phyloP scores from a whole-genome alignment of 2,113 vertebrate species.

The Fukomys damarensis region DNA sequence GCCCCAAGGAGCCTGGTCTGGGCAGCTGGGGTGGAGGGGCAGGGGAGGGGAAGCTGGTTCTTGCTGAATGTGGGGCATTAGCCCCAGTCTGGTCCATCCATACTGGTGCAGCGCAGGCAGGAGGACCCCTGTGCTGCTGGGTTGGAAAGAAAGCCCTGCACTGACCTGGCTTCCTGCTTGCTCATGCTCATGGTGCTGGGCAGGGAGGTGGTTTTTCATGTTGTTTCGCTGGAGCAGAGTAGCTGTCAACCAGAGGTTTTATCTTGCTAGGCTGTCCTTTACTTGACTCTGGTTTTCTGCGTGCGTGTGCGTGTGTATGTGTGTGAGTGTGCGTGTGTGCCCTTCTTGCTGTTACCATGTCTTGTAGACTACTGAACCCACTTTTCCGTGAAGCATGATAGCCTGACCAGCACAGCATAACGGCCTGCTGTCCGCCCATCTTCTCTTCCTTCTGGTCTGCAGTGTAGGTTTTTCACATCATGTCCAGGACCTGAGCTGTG shows the following conservation, averaged over 20 bases:
- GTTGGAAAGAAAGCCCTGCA: neutral
- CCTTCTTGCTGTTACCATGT: neutral
- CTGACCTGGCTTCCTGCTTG: neutral
- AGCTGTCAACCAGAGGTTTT: neutral
- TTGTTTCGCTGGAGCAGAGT: neutral
- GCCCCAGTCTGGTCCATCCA: neutral
- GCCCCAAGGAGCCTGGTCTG: neutral
- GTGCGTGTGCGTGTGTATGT: neutral
- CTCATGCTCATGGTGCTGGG: neutral
- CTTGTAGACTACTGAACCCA: neutral
- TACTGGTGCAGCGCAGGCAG: neutral
- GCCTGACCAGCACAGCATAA: neutral
- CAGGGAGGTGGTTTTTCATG: neutral
- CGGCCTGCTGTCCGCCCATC: neutral
- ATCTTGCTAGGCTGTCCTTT: neutral
- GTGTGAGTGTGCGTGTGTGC: neutral
- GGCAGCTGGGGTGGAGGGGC: rapidly evolving
- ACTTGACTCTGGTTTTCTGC: neutral
- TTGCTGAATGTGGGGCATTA: neutral
- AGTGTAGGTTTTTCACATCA: neutral
- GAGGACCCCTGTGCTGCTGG: neutral
- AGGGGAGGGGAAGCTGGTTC: neutral
- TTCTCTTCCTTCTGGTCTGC: neutral
- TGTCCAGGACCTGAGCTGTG: neutral
- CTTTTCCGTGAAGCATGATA: neutral